Evolutionary conservation across 2,113 vertebrate genomes (phyloP).

Genomic region (Ptychochromis oligacanthus): DNA sequence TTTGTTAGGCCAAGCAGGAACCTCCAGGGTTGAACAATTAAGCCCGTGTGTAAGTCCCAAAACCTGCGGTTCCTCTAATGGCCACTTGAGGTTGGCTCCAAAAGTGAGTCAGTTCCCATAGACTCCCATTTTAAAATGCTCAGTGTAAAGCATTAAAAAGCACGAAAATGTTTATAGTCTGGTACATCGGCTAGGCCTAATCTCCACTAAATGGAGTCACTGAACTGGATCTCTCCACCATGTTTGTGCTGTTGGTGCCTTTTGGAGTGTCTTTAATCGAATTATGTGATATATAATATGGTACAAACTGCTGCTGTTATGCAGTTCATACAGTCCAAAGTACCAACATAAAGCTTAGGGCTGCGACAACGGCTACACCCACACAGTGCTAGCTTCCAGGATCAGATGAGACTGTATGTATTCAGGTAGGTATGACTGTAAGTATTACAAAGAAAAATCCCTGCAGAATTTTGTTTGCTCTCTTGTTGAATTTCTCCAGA

Average conservation of each 20-base stretch:
- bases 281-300: not conserved
- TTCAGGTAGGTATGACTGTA: fast-evolving
- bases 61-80: too few species aligned
- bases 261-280: too few species aligned
- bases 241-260: not conserved
- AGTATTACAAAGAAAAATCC: not conserved
- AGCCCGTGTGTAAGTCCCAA: not conserved
- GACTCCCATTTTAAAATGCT: not conserved
- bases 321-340: fast-evolving
- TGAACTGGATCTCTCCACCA: not conserved
- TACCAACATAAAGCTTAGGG: not conserved
- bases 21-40: not conserved
- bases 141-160: not conserved
- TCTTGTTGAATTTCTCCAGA: not conserved
- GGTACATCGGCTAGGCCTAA: not conserved
- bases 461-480: not conserved
- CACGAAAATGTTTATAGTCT: not conserved
- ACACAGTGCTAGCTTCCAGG: not conserved
- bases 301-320: too few species aligned
- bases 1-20: not conserved
- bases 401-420: not conserved
- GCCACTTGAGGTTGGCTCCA: not conserved
- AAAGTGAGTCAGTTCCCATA: not conserved
- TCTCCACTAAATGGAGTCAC: not conserved
- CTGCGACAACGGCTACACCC: too few species aligned